Conservation (phyloP, 2,888 invertebrate species). For the Prosapia bicincta region DNA sequence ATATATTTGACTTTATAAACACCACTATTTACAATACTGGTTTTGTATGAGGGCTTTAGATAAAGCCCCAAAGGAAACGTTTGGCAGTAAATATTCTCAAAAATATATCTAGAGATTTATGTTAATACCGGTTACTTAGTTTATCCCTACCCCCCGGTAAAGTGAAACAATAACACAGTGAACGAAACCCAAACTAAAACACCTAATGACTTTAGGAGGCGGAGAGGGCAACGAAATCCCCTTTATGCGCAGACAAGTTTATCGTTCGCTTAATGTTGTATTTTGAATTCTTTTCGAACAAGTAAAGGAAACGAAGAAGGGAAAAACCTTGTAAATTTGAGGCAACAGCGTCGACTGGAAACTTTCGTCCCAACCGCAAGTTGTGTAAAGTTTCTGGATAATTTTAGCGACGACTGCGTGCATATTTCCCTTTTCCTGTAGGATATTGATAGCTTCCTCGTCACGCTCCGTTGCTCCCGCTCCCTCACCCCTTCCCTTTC, state of each 20-base stretch:
- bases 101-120: no score
- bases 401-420: conserved; percentile 3
- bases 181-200: no score
- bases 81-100: no score
- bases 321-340: background rate
- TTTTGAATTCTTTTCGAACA: background rate
- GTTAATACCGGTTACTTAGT: no score
- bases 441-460: conserved; percentile 28
- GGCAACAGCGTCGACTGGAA: background rate
- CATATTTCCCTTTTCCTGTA: conserved; percentile 19
- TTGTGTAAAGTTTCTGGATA: background rate
- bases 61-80: no score
- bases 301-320: background rate
- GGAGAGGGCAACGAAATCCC: no score
- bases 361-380: background rate
- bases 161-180: no score
- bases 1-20: no score
- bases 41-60: no score
- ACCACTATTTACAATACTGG: no score
- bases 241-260: background rate
- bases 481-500: background rate
- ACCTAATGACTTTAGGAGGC: no score
- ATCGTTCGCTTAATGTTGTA: background rate
- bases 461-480: conserved; percentile 15
- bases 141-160: no score